These are phyloP conservation scores for Anthrax anthrax DNA, from an alignment of 2,888 invertebrate genomes.

Conservation along the genomic window DNA sequence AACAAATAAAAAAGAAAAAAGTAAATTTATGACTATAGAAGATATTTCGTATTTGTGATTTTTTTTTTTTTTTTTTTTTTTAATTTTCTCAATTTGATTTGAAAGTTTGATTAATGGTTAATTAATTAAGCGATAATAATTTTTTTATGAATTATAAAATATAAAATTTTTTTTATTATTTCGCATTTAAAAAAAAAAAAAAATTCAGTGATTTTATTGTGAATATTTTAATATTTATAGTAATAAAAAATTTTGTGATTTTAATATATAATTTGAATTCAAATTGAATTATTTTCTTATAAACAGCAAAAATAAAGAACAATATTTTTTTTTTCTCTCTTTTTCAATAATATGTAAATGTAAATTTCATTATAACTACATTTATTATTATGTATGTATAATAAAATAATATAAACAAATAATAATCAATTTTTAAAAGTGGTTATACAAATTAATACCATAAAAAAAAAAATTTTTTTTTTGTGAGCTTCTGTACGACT, in stretches of 20 bases:
- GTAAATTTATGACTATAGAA: neutral
- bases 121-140: neutral
- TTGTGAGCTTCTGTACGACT: neutral
- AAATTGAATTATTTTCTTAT: neutral
- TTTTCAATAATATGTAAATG: too few relatives aligned
- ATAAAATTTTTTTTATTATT: too few relatives aligned
- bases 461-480: neutral
- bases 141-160: neutral
- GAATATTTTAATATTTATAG: neutral
- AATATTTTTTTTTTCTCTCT: neutral
- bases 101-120: neutral
- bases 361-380: too few relatives aligned
- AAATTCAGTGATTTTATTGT: neutral
- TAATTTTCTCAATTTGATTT: neutral
- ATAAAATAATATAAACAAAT: neutral
- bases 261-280: neutral
- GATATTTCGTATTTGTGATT: neutral
- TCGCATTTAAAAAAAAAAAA: too few relatives aligned
- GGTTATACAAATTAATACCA: neutral
- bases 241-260: neutral
- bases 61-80: neutral
- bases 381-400: too few relatives aligned
- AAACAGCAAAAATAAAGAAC: too few relatives aligned
- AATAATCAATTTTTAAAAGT: neutral
- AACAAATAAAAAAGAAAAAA: neutral